Evolutionary conservation across 1,140 invertebrate genomes (phyloP).

Genomic region (Rhagoletis pomonella): DNA sequence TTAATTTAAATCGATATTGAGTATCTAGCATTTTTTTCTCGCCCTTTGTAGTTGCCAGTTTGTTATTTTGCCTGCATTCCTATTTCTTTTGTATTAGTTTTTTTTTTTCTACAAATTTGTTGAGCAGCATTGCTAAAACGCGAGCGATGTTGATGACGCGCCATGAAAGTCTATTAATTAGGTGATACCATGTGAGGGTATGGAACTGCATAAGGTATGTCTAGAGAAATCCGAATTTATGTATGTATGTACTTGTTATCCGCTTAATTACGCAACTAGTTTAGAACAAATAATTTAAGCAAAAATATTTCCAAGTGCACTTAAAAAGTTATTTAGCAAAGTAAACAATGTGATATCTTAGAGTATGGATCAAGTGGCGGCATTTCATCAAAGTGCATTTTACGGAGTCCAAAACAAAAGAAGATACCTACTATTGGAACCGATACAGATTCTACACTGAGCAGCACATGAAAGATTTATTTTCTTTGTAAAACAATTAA

Average conservation of each 20-base stretch:
- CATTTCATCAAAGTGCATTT: too few relatives aligned
- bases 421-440: too few relatives aligned
- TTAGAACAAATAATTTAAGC: neutral
- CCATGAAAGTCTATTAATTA: constrained; percentile 43
- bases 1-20: constrained; percentile 74
- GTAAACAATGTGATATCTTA: too few relatives aligned
- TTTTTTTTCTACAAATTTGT: neutral
- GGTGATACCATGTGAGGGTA: neutral
- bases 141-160: neutral
- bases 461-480: too few relatives aligned
- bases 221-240: neutral
- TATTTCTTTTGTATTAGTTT: neutral
- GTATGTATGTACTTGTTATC: neutral
- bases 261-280: neutral
- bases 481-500: too few relatives aligned
- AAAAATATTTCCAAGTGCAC: too few relatives aligned
- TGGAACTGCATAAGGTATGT: neutral
- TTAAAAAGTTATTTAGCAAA: too few relatives aligned
- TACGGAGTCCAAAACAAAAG: too few relatives aligned
- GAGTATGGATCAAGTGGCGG: too few relatives aligned
- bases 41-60: constrained; percentile 46
- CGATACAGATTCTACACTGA: too few relatives aligned
- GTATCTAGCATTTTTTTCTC: constrained; percentile 56
- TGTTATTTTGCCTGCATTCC: constrained; percentile 43
- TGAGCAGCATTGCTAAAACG: neutral